Percentiles rank a stretch among this genome's conserved stretches.
These are phyloP conservation scores for Helostoma temminkii DNA, from an alignment of 2,797 vertebrate genomes.

Conservation along the genomic window DNA sequence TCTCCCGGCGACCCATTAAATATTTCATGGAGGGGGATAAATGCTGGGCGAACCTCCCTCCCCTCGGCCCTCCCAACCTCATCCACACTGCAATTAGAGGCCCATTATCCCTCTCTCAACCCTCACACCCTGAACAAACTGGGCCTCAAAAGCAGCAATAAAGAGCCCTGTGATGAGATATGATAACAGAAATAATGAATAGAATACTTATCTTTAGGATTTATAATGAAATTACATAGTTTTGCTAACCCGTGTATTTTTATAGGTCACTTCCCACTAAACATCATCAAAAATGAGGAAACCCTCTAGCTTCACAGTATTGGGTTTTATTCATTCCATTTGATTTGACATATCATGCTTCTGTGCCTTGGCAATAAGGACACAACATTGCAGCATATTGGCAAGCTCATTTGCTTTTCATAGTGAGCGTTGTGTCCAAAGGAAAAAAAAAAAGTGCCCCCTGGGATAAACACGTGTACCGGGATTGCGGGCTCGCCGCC, in stretches of 20 bases:
- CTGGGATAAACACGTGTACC: conserved; percentile 94
- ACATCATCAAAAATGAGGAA: conserved; percentile 56
- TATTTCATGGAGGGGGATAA: conserved; percentile 85
- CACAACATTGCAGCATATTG: conserved; percentile 99
- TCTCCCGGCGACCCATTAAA: conserved; percentile 82
- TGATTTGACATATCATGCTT: conserved; percentile 94
- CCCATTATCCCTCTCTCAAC: conserved; percentile 76
- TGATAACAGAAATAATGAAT: conserved; percentile 73
- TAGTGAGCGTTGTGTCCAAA: conserved; percentile 93
- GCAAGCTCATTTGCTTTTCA: conserved; percentile 98
- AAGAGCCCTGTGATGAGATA: conserved; percentile 76
- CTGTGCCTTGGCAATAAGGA: conserved; percentile 97
- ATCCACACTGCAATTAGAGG: conserved; percentile 83
- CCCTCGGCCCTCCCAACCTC: conserved; percentile 65
- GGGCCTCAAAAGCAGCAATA: conserved; percentile 74
- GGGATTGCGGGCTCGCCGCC: conserved; percentile 91
- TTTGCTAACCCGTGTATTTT: conserved; percentile 67
- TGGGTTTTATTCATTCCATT: conserved; percentile 93
- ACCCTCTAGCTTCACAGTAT: conserved; percentile 78
- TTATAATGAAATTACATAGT: conserved; percentile 70
- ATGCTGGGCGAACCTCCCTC: conserved; percentile 71
- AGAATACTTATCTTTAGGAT: conserved; percentile 71
- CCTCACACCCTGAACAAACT: conserved; percentile 74
- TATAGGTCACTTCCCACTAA: conserved; percentile 72
- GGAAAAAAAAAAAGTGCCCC: conserved; percentile 87